Evolutionary conservation across 2,797 vertebrate species (phyloP), one percentile per base, ranked within the genome.

Genomic region (Sebastes goodei): DNA sequence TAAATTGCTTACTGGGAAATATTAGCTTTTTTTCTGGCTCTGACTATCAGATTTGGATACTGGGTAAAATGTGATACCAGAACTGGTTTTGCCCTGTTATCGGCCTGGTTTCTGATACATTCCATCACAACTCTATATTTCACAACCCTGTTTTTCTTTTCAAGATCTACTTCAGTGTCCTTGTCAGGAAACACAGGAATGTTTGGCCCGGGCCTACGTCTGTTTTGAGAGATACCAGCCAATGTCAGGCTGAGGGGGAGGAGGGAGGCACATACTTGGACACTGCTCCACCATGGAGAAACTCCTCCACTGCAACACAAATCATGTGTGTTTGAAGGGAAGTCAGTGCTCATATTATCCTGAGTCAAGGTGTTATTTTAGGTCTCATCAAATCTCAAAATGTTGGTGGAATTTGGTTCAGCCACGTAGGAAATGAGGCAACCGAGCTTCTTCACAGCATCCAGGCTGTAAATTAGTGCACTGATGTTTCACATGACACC

Each of bases 221-320:
- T 90, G 88, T 83, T 86, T 64, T 56, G 25, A 88, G 62, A 89
- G 85, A 87, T 85, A 91, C 70, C 89, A 90, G 84, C 74, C 76
- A 55, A 76, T 52, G 79, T 82, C 71, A 77, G 80, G 15, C 21
- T 30, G 67, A 55, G 68, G 29, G 25, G 25, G 52, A 29, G 65
- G 68, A 57, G 14, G 21, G 33, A 15, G 61, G 83, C 20, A 53
- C 71, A 85, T 35, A 35, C 56, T 20, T 68, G 61, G 82, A 30
- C 68, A 68, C 32, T 6, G 15, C 72, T 61, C 35, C 61, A 30
- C 25, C 23, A 9, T 33, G n/a, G 30, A 67, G 21, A 14, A 10
- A 78, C 85, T 90, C 74, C 81, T 78, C 63, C 64, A 32, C 77
- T 10, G 29, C 65, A 35, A 75, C 1, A 77, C 35, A 33, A 62